A percentile compares a stretch with the other conserved stretches of the same genome.
phyloP scores from a whole-genome alignment of 2,797 vertebrate genomes.

The Heterohyrax brucei region DNA sequence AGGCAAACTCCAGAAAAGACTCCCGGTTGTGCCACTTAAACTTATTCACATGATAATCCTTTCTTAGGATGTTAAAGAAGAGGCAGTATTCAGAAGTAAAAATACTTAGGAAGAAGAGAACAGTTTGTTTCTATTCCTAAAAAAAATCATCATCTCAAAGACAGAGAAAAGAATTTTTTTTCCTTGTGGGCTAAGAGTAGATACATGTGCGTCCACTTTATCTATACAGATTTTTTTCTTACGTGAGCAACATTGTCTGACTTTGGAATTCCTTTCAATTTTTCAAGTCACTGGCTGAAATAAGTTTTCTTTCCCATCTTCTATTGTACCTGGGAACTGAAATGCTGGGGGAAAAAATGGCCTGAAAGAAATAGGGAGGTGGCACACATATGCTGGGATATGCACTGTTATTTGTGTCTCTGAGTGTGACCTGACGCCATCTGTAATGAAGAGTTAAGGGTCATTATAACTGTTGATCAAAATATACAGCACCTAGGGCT shows the following conservation, averaged over 20 bases:
- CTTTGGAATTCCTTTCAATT: constrained; percentile 47
- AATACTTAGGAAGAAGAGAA: constrained; percentile 67
- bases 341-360: not conserved
- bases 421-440: not conserved
- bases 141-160: not conserved
- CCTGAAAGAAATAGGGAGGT: not conserved
- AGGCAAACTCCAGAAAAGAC: constrained; percentile 51
- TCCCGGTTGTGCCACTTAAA: constrained; percentile 78
- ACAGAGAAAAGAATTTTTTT: not conserved
- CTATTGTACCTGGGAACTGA: not conserved
- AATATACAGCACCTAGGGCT: not conserved
- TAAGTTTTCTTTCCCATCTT: constrained; percentile 42
- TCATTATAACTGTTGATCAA: not conserved
- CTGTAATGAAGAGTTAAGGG: no score
- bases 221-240: not conserved
- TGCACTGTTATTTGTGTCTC: no score
- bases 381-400: not conserved
- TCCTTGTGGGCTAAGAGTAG: not conserved
- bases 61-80: constrained; percentile 77
- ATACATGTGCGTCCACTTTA: not conserved
- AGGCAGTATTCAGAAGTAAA: constrained; percentile 69
- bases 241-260: constrained; percentile 18
- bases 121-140: constrained; percentile 67
- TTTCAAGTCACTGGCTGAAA: not conserved
- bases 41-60: constrained; percentile 83